Evolutionary conservation across 2,797 vertebrate species (phyloP).

Genomic region (Tinamus major): DNA sequence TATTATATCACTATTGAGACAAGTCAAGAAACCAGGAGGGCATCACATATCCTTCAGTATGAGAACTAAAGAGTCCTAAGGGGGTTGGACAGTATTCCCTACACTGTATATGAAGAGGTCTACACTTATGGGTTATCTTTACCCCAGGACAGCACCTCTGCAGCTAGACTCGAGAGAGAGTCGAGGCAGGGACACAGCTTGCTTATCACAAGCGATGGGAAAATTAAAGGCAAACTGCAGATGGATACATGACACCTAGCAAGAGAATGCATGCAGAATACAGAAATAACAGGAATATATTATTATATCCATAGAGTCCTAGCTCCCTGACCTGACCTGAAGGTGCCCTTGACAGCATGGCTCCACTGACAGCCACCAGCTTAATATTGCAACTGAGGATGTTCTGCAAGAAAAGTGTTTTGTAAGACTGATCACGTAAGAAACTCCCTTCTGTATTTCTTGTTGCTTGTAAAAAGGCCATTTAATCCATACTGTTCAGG

Average conservation of each 20-base stretch:
- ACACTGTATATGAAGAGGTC: not conserved
- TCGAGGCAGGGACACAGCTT: not conserved
- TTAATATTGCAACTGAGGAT: not conserved
- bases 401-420: not conserved
- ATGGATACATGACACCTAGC: not conserved
- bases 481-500: not conserved
- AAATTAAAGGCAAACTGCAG: not conserved
- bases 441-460: not conserved
- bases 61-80: not conserved
- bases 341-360: not conserved
- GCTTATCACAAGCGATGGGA: not conserved
- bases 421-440: not conserved
- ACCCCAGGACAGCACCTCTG: not conserved
- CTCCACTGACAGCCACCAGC: not conserved
- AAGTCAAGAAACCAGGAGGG: not conserved
- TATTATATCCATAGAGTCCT: not conserved
- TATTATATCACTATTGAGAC: not conserved
- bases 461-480: not conserved
- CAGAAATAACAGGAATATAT: not conserved
- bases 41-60: not conserved
- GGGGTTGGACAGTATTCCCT: not conserved
- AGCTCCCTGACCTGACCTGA: fast-evolving
- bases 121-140: not conserved
- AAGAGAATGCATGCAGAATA: not conserved
- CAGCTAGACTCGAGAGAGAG: not conserved